A percentile compares a stretch with the other conserved stretches of the same genome.
Evolutionary conservation across 2,888 invertebrate genomes (phyloP).

Genomic region (Lottia scabra): DNA sequence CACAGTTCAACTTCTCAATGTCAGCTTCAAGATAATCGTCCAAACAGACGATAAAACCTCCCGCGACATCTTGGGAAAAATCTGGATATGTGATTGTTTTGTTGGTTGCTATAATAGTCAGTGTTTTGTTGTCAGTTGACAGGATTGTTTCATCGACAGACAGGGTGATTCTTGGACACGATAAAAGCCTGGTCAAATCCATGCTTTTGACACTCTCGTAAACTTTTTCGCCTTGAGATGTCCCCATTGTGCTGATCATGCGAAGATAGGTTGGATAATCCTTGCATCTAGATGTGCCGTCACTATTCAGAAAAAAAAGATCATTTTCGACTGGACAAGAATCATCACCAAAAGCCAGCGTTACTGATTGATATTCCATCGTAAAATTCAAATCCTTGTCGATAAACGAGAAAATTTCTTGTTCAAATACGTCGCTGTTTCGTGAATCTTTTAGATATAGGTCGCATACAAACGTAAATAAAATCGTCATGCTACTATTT

Average conservation of each 20-base stretch:
- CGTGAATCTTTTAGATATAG: background rate
- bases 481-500: too few relatives aligned
- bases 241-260: too few relatives aligned
- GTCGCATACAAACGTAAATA: background rate
- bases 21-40: background rate
- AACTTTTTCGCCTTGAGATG: too few relatives aligned
- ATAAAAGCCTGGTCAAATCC: too few relatives aligned
- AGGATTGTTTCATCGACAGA: background rate
- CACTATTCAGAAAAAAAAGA: too few relatives aligned
- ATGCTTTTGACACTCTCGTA: too few relatives aligned
- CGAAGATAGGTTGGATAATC: too few relatives aligned
- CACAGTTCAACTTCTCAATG: background rate
- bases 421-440: background rate
- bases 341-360: too few relatives aligned
- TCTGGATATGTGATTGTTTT: background rate
- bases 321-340: too few relatives aligned
- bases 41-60: background rate
- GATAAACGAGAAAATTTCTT: background rate
- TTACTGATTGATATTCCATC: too few relatives aligned
- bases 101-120: background rate
- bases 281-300: too few relatives aligned
- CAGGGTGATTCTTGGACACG: background rate
- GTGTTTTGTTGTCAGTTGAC: background rate
- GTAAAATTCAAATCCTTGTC: background rate
- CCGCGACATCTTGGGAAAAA: background rate